Evolutionary conservation across 2,113 vertebrate species (phyloP), one percentile per base, ranked within the genome.

Genomic region (Neolamprologus cancellatus): DNA sequence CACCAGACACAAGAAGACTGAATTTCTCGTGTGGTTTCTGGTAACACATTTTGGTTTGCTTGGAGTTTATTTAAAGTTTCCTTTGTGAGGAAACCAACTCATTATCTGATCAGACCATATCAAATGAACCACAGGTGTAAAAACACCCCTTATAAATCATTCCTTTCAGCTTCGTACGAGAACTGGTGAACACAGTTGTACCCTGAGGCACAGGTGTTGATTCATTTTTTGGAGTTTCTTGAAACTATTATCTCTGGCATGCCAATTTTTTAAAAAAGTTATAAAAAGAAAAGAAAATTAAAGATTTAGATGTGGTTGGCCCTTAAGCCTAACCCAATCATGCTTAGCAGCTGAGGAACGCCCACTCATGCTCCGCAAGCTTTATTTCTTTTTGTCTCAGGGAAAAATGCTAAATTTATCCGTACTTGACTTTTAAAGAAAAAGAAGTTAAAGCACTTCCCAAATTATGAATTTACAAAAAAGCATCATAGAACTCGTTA

Each of bases 181-280:
- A 17, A 28, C 39, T 46, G 69, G 20, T 17, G 23, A 74, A 46
- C 25, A 74, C 23, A 74, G 41, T 46, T 4, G 23, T 48, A 28
- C 66, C 15, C 41, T 48, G 15, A 48, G 69, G 44, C 23, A 74
- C 23, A 17, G 69, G 41, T 28, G 39, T 46, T 74, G 41, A 74
- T 30, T 48, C 69, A 30, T 28, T 48, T 28, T 76, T 76, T 46
- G 15, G 7, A 71, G 25, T 30, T 76, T 30, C 23, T 74, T 28
- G 39, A 69, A 46, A 46, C 39, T 71, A 46, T 11, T 11, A 46
- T 74, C 25, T 74, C 25, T 34, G 57, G 17, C 9, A 34, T n/a
- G 59, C 10, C 10, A 64, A 7, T n/a, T 64, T 64, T 55, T 30
- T 3, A 0, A 0, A 3, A 57, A 61, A 12, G 59, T 36, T 64